Percentiles rank a stretch among this genome's conserved stretches.
Evolutionary conservation across 2,797 vertebrate genomes (phyloP).

Genomic region (Steatocranus sp.): DNA sequence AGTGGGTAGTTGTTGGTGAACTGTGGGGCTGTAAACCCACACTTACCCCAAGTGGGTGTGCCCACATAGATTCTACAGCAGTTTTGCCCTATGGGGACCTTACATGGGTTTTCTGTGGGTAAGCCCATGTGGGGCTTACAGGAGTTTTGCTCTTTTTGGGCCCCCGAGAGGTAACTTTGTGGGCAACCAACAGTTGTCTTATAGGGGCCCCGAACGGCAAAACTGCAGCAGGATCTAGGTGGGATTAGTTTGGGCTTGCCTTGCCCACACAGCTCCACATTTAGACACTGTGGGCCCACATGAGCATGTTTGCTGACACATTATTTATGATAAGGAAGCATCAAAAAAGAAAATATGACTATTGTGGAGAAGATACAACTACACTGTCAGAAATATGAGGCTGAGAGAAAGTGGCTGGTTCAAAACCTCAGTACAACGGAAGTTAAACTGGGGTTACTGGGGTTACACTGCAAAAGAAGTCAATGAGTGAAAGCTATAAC

Average conservation of each 20-base stretch:
- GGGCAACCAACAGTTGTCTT: background rate
- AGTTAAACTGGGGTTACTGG: background rate
- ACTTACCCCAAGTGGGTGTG: background rate
- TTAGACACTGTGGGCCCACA: background rate
- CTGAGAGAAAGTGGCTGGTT: background rate
- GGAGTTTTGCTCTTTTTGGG: background rate
- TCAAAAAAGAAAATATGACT: background rate
- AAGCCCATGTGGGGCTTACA: background rate
- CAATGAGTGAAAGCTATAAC: background rate
- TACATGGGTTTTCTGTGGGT: background rate
- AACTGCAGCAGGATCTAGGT: background rate
- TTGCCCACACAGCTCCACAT: background rate
- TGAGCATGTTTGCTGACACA: background rate
- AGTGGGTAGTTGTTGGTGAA: background rate
- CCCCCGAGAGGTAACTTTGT: background rate
- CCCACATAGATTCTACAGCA: background rate
- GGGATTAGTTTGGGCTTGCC: background rate
- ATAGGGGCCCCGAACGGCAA: rapidly evolving
- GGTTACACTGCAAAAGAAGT: background rate
- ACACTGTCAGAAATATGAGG: background rate
- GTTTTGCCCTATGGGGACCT: rapidly evolving
- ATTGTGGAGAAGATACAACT: rapidly evolving
- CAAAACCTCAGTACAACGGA: background rate
- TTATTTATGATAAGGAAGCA: background rate
- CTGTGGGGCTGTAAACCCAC: background rate